These are phyloP conservation scores for Papilio aristodemus DNA, from an alignment of 1,140 invertebrate genomes.

Conservation along the genomic window DNA sequence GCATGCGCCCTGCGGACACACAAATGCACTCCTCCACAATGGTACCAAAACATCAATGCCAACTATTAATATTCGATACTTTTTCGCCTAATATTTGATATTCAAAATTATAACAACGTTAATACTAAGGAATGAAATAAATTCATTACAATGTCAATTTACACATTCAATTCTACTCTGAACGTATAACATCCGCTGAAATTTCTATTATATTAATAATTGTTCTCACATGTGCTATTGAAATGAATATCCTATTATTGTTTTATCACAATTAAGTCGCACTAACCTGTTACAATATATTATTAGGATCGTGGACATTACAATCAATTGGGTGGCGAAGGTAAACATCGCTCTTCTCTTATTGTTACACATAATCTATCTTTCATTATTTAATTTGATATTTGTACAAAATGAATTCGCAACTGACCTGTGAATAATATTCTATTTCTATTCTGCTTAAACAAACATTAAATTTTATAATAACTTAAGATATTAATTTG, in stretches of 20 bases:
- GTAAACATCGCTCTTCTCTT: constrained; percentile 1
- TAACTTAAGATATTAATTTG: too few species aligned
- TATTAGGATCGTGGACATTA: constrained; percentile 5
- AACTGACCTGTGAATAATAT: too few species aligned
- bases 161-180: constrained; percentile 18
- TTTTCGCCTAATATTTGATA: not conserved
- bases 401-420: not conserved
- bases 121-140: constrained; percentile 5
- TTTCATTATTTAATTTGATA: not conserved
- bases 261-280: constrained; percentile 21
- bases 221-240: constrained; percentile 19
- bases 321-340: constrained; percentile 12
- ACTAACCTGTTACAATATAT: constrained; percentile 11
- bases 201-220: constrained; percentile 22
- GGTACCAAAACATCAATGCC: constrained; percentile 39
- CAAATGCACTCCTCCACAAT: constrained; percentile 67
- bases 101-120: constrained; percentile 17
- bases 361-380: not conserved
- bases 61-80: not conserved
- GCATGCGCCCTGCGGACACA: constrained; percentile 56
- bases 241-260: constrained; percentile 24
- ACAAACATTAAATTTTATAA: too few species aligned
- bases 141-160: constrained; percentile 3
- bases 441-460: too few species aligned
- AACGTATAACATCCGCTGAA: constrained; percentile 15